These are phyloP conservation scores for Spisula solida DNA, from an alignment of 2,888 invertebrate species.

Conservation along the genomic window DNA sequence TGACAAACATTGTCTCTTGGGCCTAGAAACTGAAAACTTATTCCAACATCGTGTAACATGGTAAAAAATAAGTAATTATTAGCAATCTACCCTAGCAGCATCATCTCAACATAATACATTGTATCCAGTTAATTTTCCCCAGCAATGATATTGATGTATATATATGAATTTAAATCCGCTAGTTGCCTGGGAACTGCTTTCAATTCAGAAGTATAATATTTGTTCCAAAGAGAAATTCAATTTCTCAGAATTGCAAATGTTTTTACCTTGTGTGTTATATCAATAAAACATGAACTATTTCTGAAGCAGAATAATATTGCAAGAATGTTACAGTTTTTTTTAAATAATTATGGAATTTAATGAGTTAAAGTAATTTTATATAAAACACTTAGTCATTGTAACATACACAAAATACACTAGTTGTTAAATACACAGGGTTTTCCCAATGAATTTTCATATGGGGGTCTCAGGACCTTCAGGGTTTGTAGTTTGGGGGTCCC, in stretches of 20 bases:
- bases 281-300: neutral
- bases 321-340: neutral
- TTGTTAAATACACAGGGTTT: neutral
- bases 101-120: neutral
- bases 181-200: conserved; percentile 1
- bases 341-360: neutral
- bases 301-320: neutral
- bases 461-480: too few species aligned
- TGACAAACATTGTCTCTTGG: neutral
- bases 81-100: neutral
- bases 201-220: neutral
- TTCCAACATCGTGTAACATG: neutral
- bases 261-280: neutral
- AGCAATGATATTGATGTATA: conserved; percentile 1
- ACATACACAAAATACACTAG: neutral
- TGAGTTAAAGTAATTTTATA: neutral
- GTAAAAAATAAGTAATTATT: neutral
- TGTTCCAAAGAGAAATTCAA: neutral
- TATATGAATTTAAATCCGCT: conserved; percentile 22
- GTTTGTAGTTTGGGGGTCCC: too few species aligned
- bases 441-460: too few species aligned
- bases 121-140: conserved; percentile 2
- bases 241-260: conserved; percentile 12
- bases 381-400: neutral
- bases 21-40: neutral